Percentiles rank a stretch among this genome's conserved stretches.
phyloP scores from a whole-genome alignment of 2,113 vertebrate genomes.

The Microtus montanus region DNA sequence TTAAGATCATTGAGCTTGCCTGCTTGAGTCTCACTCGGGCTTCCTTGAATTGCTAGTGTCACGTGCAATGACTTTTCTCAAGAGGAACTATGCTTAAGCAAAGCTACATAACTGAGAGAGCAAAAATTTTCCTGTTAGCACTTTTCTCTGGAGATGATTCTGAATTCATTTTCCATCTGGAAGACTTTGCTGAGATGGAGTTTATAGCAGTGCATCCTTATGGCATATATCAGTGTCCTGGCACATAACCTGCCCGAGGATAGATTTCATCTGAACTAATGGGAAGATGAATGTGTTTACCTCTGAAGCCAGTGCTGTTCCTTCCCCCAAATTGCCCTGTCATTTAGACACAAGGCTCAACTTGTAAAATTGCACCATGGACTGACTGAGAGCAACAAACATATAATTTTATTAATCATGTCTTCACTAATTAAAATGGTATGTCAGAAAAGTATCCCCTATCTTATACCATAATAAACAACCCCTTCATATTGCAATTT shows the following conservation, averaged over 20 bases:
- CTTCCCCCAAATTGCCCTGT: constrained; percentile 45
- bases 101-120: constrained; percentile 40
- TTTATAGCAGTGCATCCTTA: constrained; percentile 26
- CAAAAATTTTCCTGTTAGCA: constrained; percentile 58
- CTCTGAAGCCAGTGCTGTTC: constrained; percentile 48
- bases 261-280: constrained; percentile 74
- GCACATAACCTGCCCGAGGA: constrained; percentile 66
- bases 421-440: constrained; percentile 65
- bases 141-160: constrained; percentile 50
- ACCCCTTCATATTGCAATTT: neutral
- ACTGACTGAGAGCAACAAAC: constrained; percentile 42
- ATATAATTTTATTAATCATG: constrained; percentile 65
- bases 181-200: constrained; percentile 53
- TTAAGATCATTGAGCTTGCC: constrained; percentile 29
- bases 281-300: constrained; percentile 77
- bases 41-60: constrained; percentile 52
- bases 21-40: constrained; percentile 51
- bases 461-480: neutral
- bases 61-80: constrained; percentile 36
- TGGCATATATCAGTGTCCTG: constrained; percentile 56
- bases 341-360: constrained; percentile 59
- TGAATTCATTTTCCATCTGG: constrained; percentile 69
- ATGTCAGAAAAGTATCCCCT: neutral
- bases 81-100: constrained; percentile 52
- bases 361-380: constrained; percentile 35